phyloP scores from a whole-genome alignment of 2,888 invertebrate genomes.

The Blastobasis lacticolella region DNA sequence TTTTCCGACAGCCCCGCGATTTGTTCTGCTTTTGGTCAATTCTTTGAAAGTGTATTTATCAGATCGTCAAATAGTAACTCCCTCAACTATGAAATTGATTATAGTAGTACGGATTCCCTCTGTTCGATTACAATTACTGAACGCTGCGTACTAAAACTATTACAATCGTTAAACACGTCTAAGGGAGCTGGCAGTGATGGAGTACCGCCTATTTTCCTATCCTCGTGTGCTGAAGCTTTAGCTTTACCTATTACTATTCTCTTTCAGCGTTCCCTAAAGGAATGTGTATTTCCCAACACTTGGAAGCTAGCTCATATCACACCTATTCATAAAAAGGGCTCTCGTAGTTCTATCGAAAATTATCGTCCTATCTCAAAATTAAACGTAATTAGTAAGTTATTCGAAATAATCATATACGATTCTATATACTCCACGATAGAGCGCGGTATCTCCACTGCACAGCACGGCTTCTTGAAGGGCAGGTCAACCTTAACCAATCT shows the following conservation, averaged over 20 bases:
- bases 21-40: too few relatives aligned
- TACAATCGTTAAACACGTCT: too few relatives aligned
- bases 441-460: background rate
- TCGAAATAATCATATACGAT: constrained; percentile 4
- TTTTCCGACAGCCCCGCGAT: too few relatives aligned
- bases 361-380: background rate
- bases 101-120: too few relatives aligned
- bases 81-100: too few relatives aligned
- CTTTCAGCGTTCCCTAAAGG: background rate
- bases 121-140: too few relatives aligned
- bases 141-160: too few relatives aligned
- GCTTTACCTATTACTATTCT: constrained; percentile 50
- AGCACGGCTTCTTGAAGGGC: constrained; percentile 3
- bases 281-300: constrained; percentile 1
- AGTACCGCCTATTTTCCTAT: background rate
- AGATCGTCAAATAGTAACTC: too few relatives aligned
- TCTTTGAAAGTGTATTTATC: too few relatives aligned
- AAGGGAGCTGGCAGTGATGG: too few relatives aligned
- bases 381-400: background rate
- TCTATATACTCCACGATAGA: background rate
- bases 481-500: constrained; percentile 4
- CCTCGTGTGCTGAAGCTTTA: background rate
- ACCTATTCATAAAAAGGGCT: constrained; percentile 3
- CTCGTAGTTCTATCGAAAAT: background rate
- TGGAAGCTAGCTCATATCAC: constrained; percentile 4